phyloP scores from a whole-genome alignment of 2,797 vertebrate species.

The Basileuterus tristriatus region DNA sequence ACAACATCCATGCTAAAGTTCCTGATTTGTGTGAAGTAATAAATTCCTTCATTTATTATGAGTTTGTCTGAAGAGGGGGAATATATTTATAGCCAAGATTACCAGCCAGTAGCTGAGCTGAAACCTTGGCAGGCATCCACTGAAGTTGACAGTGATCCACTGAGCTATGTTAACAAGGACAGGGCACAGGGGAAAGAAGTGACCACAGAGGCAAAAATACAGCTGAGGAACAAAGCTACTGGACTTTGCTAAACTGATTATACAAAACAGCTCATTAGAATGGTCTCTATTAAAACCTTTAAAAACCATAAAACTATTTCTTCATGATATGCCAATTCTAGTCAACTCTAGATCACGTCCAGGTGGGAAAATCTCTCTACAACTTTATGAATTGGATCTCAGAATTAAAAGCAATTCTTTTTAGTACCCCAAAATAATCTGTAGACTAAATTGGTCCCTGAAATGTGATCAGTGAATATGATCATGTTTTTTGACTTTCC shows the following conservation, averaged over 20 bases:
- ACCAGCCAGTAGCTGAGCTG: not conserved
- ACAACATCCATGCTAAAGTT: not conserved
- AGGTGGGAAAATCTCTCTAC: not conserved
- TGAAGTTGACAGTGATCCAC: not conserved
- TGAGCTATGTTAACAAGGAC: not conserved
- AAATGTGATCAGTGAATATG: not conserved
- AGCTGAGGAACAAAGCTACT: not conserved
- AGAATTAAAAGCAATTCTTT: not conserved
- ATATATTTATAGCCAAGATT: not conserved
- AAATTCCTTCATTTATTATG: not conserved
- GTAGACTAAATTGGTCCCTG: not conserved
- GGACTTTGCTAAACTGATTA: not conserved
- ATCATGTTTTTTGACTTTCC: not conserved
- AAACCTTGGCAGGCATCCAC: not conserved
- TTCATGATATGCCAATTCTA: not conserved
- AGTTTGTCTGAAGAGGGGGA: not conserved
- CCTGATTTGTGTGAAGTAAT: not conserved
- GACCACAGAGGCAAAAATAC: not conserved
- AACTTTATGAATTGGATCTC: not conserved
- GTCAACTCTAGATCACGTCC: constrained; percentile 3
- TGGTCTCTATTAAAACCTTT: not conserved
- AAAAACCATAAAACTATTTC: not conserved
- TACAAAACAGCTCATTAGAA: not conserved
- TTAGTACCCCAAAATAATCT: not conserved
- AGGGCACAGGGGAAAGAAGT: not conserved